Base-by-base conservation (phyloP, 2,888 invertebrate species). In the Lucinisca nassula region DNA sequence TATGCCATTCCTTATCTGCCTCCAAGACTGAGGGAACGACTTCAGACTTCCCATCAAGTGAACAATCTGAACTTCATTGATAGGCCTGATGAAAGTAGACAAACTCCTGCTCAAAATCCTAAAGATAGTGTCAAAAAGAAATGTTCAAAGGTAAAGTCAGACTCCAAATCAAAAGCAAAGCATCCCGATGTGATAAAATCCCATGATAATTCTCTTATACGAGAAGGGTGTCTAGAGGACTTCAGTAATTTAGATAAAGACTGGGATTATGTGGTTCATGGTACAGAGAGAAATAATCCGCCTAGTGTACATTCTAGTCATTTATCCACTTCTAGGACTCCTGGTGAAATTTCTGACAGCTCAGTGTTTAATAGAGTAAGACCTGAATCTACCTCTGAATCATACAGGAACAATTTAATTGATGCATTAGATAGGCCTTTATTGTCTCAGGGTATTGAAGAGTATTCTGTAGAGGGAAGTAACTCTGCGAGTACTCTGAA, bases 1-100 rank as follows among this genome's bases (percentile, higher is more conserved):
- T 90, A 90, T 76, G 92, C 92, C 30, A 77, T 92, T 27, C 91
- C 91, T 0, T 92, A 91, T 61, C 74, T 92, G 12, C 91, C 92
- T 1, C 85, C 90, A 8, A 79, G 83, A 55, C 82, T 91, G 40
- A 58, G 89, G 12, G 70, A 72, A 14, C 37, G 79, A 21, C 38
- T 80, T n/a, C n/a, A n/a, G n/a, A n/a, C n/a, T n/a, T n/a, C n/a
- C n/a, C n/a, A n/a, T n/a, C n/a, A n/a, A n/a, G n/a, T n/a, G n/a
- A n/a, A n/a, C n/a, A n/a, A n/a, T n/a, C n/a, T n/a, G n/a, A n/a
- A n/a, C n/a, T n/a, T n/a, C n/a, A n/a, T n/a, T n/a, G n/a, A n/a
- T n/a, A n/a, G n/a, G n/a, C n/a, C n/a, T n/a, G 70, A 32, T 40
- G 17, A 70, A 10, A 73, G 24, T 14, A 14, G 12, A 73, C 12